phyloP scores from a whole-genome alignment of 2,113 vertebrate species.

The Vulpes ferrilata region DNA sequence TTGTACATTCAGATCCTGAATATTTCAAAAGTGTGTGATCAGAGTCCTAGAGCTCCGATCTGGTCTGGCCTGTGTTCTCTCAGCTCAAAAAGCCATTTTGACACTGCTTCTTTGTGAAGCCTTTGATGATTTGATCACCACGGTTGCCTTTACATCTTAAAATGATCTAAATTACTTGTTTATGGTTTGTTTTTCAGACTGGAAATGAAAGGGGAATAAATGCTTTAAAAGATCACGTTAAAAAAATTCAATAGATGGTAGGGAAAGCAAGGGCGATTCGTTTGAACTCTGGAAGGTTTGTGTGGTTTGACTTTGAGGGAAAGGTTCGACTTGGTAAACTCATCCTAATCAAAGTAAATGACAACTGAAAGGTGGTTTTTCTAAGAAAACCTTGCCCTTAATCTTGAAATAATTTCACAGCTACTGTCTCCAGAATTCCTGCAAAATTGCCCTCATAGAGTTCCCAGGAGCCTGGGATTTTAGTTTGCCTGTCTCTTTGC shows the following conservation, averaged over 20 bases:
- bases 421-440: background rate
- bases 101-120: background rate
- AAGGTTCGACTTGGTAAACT: slow-evolving; percentile 33
- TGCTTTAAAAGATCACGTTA: background rate
- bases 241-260: background rate
- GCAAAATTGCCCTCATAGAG: background rate
- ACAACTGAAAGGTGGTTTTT: slow-evolving; percentile 2
- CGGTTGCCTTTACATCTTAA: background rate
- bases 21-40: background rate
- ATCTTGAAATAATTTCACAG: background rate
- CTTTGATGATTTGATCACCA: background rate
- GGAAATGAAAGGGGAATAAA: background rate
- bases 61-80: background rate
- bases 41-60: background rate
- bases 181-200: background rate
- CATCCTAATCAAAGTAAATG: background rate
- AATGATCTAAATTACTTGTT: background rate
- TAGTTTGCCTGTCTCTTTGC: background rate
- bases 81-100: background rate
- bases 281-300: background rate
- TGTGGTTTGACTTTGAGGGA: background rate
- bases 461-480: slow-evolving; percentile 13
- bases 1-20: too few relatives aligned
- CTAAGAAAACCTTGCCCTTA: background rate
- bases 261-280: background rate